Evolutionary conservation across 2,888 invertebrate genomes (phyloP), one percentile per base, ranked within the genome.

Genomic region (Dorcus parallelipipedus): DNA sequence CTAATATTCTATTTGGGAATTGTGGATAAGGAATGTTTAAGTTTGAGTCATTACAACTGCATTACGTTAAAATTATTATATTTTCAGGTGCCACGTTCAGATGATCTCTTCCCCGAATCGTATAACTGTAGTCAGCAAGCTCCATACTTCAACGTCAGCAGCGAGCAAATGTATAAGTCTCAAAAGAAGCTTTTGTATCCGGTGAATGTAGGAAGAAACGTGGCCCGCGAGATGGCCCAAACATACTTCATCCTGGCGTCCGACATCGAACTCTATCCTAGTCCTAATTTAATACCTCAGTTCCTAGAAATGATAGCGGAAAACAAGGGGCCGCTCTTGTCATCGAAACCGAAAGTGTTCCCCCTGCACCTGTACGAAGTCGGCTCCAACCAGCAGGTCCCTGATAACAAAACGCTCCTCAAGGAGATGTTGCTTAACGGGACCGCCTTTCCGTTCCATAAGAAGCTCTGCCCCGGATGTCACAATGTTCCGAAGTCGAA

Each of bases 221-320:
- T 94, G n/a, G 95, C 95, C 0, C 82, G 95, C 48, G 91, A 92
- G 69, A 84, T 87, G 38, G 90, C 93, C 0, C 82, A 88, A 47
- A 94, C 95, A 0, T 87, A 91, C 75, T 95, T 85, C 75, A 84
- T 95, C 42, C 82, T 95, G 56, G 88, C 93, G 26, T 93, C 93
- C 53, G 95, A 95, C 75, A 93, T 95, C 69, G 95, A 95, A 77
- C 83, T 95, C 56, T 95, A 95, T 78, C 95, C 95, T 49, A 93
- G 90, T 79, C 90, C 91, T 6, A 86, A 89, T 68, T 78, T 95
- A 67, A 89, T 91, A 54, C 84, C 85, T 23, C 85, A 88, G 74
- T 95, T 95, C 79, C 81, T 95, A 66, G 88, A 90, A 70, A 91
- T 95, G 92, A 86, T 94, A 64, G 86, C 89, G 23, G 84, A 86